phyloP scores from a whole-genome alignment of 2,888 invertebrate genomes.

The Eupithecia inturbata region DNA sequence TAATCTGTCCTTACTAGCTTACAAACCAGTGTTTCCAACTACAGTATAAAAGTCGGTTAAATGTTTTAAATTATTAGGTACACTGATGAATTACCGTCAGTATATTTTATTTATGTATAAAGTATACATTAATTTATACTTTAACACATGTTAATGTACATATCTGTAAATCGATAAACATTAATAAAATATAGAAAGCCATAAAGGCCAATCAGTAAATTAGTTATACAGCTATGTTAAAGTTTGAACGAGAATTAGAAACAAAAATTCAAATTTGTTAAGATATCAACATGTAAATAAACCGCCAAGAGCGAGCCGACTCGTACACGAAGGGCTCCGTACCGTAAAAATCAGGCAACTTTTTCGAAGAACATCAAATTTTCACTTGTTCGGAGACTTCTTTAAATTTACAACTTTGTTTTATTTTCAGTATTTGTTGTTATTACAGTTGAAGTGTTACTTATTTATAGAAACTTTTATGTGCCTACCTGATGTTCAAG shows the following conservation, averaged over 20 bases:
- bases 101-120: neutral
- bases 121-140: neutral
- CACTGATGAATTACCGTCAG: neutral
- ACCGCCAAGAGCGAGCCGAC: too few relatives aligned
- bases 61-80: neutral
- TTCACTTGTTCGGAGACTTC: too few relatives aligned
- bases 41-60: neutral
- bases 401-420: too few relatives aligned
- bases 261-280: neutral
- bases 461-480: too few relatives aligned
- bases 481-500: too few relatives aligned
- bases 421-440: too few relatives aligned
- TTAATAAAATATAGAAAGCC: conserved; percentile 7
- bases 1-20: neutral
- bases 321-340: too few relatives aligned
- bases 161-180: conserved; percentile 9
- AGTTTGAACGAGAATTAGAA: conserved; percentile 16
- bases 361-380: too few relatives aligned
- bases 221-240: conserved; percentile 23
- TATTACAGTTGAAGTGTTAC: too few relatives aligned
- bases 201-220: conserved; percentile 28
- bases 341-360: too few relatives aligned
- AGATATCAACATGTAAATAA: neutral
- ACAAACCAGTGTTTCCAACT: neutral
- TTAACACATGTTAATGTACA: conserved; percentile 5